These are phyloP conservation scores for Urosaurus nigricauda DNA, from an alignment of 2,797 vertebrate species.

Conservation along the genomic window DNA sequence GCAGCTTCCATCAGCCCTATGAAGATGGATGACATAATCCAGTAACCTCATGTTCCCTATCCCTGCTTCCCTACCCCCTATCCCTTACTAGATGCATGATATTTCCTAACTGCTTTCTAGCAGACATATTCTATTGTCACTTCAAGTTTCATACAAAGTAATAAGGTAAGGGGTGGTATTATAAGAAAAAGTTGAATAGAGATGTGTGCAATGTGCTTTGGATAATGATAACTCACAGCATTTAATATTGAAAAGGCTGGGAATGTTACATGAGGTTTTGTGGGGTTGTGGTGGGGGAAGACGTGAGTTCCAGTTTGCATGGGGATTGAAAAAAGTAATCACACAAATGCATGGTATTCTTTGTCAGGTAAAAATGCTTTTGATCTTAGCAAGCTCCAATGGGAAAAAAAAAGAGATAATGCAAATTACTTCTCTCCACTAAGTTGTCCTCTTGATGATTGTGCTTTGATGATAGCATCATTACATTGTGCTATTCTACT, in stretches of 20 bases:
- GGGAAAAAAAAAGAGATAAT: conserved; percentile 1
- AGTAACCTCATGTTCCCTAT: background rate
- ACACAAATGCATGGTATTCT: background rate
- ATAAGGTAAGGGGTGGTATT: background rate
- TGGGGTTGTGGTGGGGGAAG: no score
- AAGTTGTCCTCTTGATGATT: background rate
- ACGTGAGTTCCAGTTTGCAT: background rate
- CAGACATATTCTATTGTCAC: background rate
- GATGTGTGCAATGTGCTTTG: background rate
- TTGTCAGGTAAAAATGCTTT: background rate
- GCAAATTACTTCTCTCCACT: conserved; percentile 8
- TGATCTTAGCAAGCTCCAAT: background rate
- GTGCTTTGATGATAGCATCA: conserved; percentile 2
- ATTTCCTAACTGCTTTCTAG: background rate
- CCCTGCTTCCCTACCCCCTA: no score
- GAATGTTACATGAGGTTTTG: background rate
- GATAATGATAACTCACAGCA: background rate
- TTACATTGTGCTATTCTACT: background rate
- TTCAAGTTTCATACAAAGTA: background rate
- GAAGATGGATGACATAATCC: background rate
- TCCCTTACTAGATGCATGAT: background rate
- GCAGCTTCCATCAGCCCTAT: background rate
- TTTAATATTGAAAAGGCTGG: background rate
- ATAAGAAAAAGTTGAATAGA: background rate
- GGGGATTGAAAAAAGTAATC: background rate